Evolutionary conservation across 2,113 vertebrate genomes (phyloP).

Genomic region (Harpagus bidentatus): DNA sequence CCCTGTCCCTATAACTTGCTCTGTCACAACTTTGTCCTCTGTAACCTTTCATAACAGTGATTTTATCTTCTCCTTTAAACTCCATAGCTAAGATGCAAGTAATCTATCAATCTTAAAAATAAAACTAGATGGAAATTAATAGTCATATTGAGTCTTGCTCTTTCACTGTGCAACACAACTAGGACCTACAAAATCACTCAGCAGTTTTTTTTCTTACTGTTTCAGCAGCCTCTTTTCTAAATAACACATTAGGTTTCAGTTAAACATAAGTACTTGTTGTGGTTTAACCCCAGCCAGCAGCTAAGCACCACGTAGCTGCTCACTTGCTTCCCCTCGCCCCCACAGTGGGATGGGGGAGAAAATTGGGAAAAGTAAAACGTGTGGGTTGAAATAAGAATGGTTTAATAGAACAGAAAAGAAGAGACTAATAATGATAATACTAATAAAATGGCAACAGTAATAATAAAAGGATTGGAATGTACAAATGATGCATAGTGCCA

Average conservation of each 20-base stretch:
- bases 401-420: too few species aligned
- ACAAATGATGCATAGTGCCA: too few species aligned
- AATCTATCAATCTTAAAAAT: neutral
- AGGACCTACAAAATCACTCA: neutral
- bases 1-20: neutral
- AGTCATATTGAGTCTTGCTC: neutral
- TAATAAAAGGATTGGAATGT: too few species aligned
- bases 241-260: neutral
- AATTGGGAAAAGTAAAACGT: too few species aligned
- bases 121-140: neutral
- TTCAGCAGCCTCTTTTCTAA: neutral
- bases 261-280: neutral
- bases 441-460: too few species aligned
- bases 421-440: too few species aligned
- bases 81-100: neutral
- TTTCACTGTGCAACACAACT: neutral
- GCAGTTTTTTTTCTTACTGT: neutral
- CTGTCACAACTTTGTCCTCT: neutral
- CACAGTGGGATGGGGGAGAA: too few species aligned
- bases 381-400: too few species aligned
- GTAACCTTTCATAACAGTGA: neutral
- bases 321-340: too few species aligned
- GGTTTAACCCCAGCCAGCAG: too few species aligned
- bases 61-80: neutral
- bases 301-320: too few species aligned